Evolutionary conservation across 1,140 invertebrate genomes (phyloP).

Genomic region (Bombus turneri): DNA sequence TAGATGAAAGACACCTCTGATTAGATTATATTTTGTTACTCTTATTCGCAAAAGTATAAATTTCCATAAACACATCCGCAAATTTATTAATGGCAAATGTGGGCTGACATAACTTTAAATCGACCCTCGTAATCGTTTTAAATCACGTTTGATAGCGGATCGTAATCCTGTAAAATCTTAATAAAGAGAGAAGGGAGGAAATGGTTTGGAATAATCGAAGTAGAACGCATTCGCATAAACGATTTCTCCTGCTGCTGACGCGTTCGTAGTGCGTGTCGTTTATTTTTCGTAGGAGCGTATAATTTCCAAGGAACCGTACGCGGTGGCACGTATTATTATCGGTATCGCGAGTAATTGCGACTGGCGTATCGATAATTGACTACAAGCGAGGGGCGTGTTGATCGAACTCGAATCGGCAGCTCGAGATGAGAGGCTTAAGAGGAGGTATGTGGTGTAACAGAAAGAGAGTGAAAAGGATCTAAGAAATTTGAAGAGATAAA

Average conservation of each 20-base stretch:
- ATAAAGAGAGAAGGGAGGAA: conserved; percentile 6
- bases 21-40: not conserved
- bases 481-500: not conserved
- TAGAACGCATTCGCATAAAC: conserved; percentile 36
- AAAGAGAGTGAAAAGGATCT: not conserved
- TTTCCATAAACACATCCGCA: not conserved
- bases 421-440: not conserved
- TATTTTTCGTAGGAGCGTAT: conserved; percentile 52
- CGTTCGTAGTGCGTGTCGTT: conserved; percentile 32
- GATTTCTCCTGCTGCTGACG: conserved; percentile 25
- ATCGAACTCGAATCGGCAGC: conserved; percentile 52
- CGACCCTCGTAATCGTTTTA: not conserved
- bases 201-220: not conserved
- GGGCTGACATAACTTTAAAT: not conserved
- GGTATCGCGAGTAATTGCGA: conserved; percentile 60
- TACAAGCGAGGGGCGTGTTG: conserved; percentile 67
- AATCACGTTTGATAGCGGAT: not conserved
- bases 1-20: not conserved
- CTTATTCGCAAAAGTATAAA: not conserved
- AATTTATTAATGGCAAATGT: not conserved
- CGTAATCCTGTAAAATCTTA: conserved; percentile 28
- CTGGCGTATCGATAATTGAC: conserved; percentile 63
- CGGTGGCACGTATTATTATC: conserved; percentile 57
- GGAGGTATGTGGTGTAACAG: not conserved
- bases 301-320: conserved; percentile 60